Evolutionary conservation across 2,888 invertebrate species (phyloP), one percentile per base, ranked within the genome.

Genomic region (Pristionchus arcanus): DNA sequence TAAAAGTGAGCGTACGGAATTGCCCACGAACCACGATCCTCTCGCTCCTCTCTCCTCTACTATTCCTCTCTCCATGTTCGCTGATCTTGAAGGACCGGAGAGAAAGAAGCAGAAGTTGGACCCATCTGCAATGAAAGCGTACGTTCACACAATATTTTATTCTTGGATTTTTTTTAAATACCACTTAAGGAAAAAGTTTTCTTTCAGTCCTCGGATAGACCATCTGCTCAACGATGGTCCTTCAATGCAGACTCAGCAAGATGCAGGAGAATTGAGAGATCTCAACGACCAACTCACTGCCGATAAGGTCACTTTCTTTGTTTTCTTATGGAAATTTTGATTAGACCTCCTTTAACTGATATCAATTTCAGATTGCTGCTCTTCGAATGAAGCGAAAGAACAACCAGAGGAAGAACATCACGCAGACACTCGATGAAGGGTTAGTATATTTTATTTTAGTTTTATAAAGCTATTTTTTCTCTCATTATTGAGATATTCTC

Each of bases 231-330:
- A 90, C 49, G 90, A 90, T 21, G 83, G 83, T 2, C 77, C 89
- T 15, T 55, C 59, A n/a, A 74, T 89, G 37, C 77, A 77, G 42
- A 77, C 83, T 63, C 66, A 83, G 68, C 37, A 87, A 42, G 89
- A 83, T 71, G 53, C 89, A 5, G 91, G 90, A n/a, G 92, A 92
- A 77, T 83, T 94, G 28, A 97, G 97, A 94, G 98, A 98, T 0
- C 96, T 99, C 37, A 98, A 98, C 13, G 98, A 98, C 95, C 98
- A 98, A 89, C 98, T 99, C 97, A 98, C 98, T 0, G 97, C 98
- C 21, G 99, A 99, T 95, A 98, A 98, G 96, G 98, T 99, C 95
- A 25, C 7, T 77, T 37, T 68, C 28, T 84, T 55, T 28, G 16
- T 37, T 25, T 2, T 31, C 19, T 13, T 49, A 1, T 15, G 0